Evolutionary conservation across 1,140 invertebrate genomes (phyloP), one percentile per base, ranked within the genome.

Genomic region (Macrotrachela quadricornifera): DNA sequence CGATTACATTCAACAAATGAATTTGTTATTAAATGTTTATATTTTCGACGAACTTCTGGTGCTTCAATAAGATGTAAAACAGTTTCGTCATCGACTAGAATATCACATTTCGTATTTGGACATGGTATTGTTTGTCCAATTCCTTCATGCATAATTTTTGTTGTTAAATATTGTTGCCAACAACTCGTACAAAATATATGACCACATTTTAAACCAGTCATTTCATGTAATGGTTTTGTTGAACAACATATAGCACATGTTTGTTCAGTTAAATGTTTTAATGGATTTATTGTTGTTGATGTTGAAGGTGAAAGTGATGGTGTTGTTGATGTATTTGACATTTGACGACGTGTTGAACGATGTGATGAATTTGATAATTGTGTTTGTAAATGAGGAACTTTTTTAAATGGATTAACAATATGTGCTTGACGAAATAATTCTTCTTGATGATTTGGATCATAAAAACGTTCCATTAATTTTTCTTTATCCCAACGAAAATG

Each of bases 401-500:
- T 39, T 39, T 12, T 39, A 71, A 84, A 85, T 55, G 88, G 88
- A 77, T 86, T 90, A 59, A 92, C 79, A 57, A 95, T 84, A 70
- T 86, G 79, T 59, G 88, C 88, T 71, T 91, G 85, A 48, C 79
- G 76, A 71, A 94, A 96, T 52, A 96, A 75, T 49, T 69, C 66
- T 59, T 94, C 86, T 67, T 85, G 83, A 73, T 94, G 85, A 73
- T 94, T 85, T 18, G 81, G 83, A 69, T 88, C 94, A 71, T 69
- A 74, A 45, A 70, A 88, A 61, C 85, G 77, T 74, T 95, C 88
- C 80, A 92, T 86, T 58, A 95, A 74, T 70, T 92, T 94, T 70
- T 96, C 88, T 73, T 91, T 94, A 67, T 96, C 90, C 91, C 91
- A 96, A 76, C 85, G 85, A 65, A 92, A 95, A 67, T 95, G 85